phyloP scores from a whole-genome alignment of 2,888 invertebrate species.

The Pseudococcus jackbeardsleyi region DNA sequence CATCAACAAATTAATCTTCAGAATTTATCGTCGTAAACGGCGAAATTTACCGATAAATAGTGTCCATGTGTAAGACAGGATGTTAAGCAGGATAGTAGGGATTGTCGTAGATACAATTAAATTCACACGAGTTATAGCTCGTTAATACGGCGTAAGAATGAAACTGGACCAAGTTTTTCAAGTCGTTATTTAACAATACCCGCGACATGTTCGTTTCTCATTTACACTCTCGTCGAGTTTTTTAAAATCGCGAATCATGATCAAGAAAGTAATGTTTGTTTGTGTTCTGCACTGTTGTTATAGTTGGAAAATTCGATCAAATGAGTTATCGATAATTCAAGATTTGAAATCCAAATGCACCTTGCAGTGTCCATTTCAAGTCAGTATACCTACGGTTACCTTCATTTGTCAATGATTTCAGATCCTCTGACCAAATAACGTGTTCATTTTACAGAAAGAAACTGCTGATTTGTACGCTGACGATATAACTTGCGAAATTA shows the following conservation, averaged over 20 bases:
- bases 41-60: slow-evolving; percentile 35
- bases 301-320: slow-evolving; percentile 59
- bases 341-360: slow-evolving; percentile 54
- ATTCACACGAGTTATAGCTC: slow-evolving; percentile 48
- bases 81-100: slow-evolving; percentile 54
- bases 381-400: slow-evolving; percentile 14
- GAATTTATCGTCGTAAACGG: neutral
- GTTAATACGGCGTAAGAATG: slow-evolving; percentile 47
- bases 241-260: slow-evolving; percentile 26
- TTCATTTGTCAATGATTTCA: too few species aligned
- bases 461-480: slow-evolving; percentile 54
- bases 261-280: slow-evolving; percentile 46
- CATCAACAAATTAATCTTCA: slow-evolving; percentile 22
- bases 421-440: too few species aligned
- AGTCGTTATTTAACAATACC: slow-evolving; percentile 43
- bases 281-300: slow-evolving; percentile 55
- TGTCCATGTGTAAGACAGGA: slow-evolving; percentile 45
- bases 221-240: slow-evolving; percentile 27
- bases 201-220: slow-evolving; percentile 41
- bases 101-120: slow-evolving; percentile 47
- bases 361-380: slow-evolving; percentile 57
- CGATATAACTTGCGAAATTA: slow-evolving; percentile 63
- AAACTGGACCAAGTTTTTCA: slow-evolving; percentile 53
- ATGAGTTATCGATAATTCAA: slow-evolving; percentile 37
- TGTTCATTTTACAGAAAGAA: slow-evolving; percentile 52